A percentile compares a stretch with the other conserved stretches of the same genome.
Evolutionary conservation across 1,140 invertebrate species (phyloP).

Genomic region (Drosophila mayri): DNA sequence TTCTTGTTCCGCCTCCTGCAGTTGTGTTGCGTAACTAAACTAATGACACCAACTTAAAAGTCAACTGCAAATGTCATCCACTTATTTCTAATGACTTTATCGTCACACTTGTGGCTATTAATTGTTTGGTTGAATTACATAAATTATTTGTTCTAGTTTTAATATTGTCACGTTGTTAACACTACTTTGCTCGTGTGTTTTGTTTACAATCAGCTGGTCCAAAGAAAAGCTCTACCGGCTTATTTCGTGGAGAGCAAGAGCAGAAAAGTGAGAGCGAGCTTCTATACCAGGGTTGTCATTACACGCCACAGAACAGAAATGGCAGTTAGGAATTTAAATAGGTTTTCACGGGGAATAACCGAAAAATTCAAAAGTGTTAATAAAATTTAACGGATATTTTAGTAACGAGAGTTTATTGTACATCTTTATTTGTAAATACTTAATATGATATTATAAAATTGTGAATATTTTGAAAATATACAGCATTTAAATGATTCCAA

Average conservation of each 20-base stretch:
- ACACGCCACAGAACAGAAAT: not conserved
- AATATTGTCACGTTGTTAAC: constrained; percentile 3
- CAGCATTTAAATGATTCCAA: too few relatives aligned
- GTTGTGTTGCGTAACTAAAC: constrained; percentile 17
- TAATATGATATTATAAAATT: too few relatives aligned
- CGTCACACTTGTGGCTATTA: constrained; percentile 13
- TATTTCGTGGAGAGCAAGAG: too few relatives aligned
- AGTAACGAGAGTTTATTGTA: too few relatives aligned
- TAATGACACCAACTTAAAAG: not conserved
- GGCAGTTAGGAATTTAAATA: constrained; percentile 2
- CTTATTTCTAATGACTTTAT: constrained; percentile 34
- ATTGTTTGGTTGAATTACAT: too few relatives aligned
- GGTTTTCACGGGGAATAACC: not conserved
- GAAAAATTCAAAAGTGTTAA: too few relatives aligned
- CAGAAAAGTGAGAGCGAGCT: not conserved
- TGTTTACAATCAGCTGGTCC: constrained; percentile 50
- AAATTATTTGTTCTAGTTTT: constrained; percentile 10
- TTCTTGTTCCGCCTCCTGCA: not conserved
- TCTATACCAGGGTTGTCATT: constrained; percentile 13
- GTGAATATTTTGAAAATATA: too few relatives aligned
- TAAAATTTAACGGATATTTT: too few relatives aligned
- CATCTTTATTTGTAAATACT: too few relatives aligned
- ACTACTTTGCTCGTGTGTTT: constrained; percentile 30
- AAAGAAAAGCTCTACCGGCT: too few relatives aligned
- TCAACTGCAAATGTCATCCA: constrained; percentile 30